Evolutionary conservation across 2,797 vertebrate species (phyloP).

Genomic region (Enteromius unitaeniatus): DNA sequence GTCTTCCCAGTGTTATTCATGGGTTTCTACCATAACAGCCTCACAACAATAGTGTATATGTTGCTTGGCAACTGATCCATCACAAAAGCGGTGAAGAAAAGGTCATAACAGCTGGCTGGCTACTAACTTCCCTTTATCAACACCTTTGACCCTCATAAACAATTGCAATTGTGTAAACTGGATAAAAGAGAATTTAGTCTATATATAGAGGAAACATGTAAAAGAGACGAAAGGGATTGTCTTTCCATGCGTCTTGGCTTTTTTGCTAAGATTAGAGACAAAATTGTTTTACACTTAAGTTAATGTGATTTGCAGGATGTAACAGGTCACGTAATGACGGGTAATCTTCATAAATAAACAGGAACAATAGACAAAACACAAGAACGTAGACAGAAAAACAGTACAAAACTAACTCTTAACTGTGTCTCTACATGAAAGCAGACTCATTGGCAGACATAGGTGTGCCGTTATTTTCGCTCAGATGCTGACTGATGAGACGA

Average conservation of each 20-base stretch:
- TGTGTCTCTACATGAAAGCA: not conserved
- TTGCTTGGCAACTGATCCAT: constrained; percentile 33
- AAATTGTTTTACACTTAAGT: not conserved
- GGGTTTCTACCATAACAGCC: not conserved
- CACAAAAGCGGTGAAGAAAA: constrained; percentile 14
- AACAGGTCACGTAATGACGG: not conserved
- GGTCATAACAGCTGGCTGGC: not conserved
- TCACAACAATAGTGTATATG: constrained; percentile 11
- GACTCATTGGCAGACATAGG: constrained; percentile 12
- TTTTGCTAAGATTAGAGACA: not conserved
- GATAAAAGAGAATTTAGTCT: not conserved
- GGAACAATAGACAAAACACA: not conserved
- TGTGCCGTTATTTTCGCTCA: not conserved
- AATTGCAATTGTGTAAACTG: constrained; percentile 22
- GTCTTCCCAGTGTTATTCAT: not conserved
- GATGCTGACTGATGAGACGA: not conserved
- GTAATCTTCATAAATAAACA: not conserved
- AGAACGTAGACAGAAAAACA: not conserved
- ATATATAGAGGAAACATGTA: not conserved
- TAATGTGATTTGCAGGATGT: not conserved
- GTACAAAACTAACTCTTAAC: not conserved
- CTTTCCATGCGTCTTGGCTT: not conserved
- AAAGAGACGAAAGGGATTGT: not conserved
- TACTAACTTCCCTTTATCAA: constrained; percentile 2
- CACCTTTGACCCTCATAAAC: constrained; percentile 9